Conservation (phyloP, 2,888 invertebrate species). For the Drosophila tanythrix region DNA sequence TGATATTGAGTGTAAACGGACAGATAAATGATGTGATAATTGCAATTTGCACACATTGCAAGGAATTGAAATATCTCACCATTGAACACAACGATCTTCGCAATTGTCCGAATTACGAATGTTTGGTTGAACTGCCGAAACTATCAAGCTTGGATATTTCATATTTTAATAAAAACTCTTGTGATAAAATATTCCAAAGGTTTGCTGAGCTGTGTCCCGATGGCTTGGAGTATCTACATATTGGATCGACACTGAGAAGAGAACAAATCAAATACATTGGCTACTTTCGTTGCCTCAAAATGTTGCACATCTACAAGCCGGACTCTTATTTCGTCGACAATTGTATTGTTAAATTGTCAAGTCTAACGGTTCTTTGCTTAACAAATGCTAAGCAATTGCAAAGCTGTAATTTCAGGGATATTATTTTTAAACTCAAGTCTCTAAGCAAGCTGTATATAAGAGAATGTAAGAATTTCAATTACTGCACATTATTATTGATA, state of each 20-base stretch:
- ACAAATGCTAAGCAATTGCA: conserved; percentile 5
- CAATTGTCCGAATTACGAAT: conserved; percentile 28
- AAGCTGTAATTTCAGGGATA: conserved; percentile 12
- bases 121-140: conserved; percentile 14
- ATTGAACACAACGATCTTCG: conserved; percentile 15
- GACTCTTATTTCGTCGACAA: not conserved
- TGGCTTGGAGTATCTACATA: conserved; percentile 23
- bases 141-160: conserved; percentile 36
- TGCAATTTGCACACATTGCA: conserved; percentile 25
- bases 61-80: conserved; percentile 16
- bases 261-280: conserved; percentile 10
- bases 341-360: conserved; percentile 13
- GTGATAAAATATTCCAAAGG: conserved; percentile 28
- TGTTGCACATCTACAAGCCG: conserved; percentile 29
- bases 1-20: conserved; percentile 17
- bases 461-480: conserved; percentile 7
- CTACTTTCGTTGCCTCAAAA: not conserved
- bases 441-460: conserved; percentile 19
- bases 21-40: conserved; percentile 12
- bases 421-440: conserved; percentile 22
- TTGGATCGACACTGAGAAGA: conserved; percentile 24
- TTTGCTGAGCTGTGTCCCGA: conserved; percentile 24
- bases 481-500: conserved; percentile 19
- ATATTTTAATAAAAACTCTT: conserved; percentile 4
- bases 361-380: conserved; percentile 22